Conservation (phyloP, 2,888 invertebrate genomes). For the Drosophila birchii region DNA sequence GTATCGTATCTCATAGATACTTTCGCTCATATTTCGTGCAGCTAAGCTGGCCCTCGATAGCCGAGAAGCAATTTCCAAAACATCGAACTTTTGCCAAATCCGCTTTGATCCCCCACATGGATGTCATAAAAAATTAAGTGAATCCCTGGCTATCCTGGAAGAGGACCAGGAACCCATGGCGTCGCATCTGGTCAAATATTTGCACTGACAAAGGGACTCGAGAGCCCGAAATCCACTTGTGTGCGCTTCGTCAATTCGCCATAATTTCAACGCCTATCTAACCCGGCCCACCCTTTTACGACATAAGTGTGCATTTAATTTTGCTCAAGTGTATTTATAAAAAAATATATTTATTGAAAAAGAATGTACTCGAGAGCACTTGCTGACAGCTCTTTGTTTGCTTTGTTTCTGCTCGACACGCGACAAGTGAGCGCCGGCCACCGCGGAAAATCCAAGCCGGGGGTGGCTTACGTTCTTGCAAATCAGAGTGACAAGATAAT, state of each 20-base stretch:
- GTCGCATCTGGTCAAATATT: slow-evolving; percentile 82
- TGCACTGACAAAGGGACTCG: slow-evolving; percentile 51
- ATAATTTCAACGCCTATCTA: slow-evolving; percentile 47
- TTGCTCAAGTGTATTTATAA: slow-evolving; percentile 73
- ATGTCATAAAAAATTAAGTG: slow-evolving; percentile 82
- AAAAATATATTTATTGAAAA: slow-evolving; percentile 37
- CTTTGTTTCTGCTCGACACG: slow-evolving; percentile 52
- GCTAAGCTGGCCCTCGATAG: slow-evolving; percentile 59
- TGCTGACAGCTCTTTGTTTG: slow-evolving; percentile 77
- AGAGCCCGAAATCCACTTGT: slow-evolving; percentile 63
- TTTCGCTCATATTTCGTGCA: slow-evolving; percentile 69
- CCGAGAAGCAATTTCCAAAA: slow-evolving; percentile 59
- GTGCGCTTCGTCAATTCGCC: slow-evolving; percentile 60
- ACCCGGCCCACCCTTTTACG: slow-evolving; percentile 38
- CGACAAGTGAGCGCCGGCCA: slow-evolving; percentile 65
- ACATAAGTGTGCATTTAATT: slow-evolving; percentile 76
- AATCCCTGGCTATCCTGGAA: slow-evolving; percentile 42
- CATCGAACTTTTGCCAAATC: slow-evolving; percentile 64
- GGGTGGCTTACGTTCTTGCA: slow-evolving; percentile 71
- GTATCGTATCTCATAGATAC: slow-evolving; percentile 66
- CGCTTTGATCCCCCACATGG: slow-evolving; percentile 72
- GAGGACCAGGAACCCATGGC: slow-evolving; percentile 17
- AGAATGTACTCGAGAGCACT: slow-evolving; percentile 60
- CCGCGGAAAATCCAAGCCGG: neutral
- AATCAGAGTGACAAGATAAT: slow-evolving; percentile 82